phyloP scores from a whole-genome alignment of 2,113 vertebrate species.

The Podarcis cretensis region DNA sequence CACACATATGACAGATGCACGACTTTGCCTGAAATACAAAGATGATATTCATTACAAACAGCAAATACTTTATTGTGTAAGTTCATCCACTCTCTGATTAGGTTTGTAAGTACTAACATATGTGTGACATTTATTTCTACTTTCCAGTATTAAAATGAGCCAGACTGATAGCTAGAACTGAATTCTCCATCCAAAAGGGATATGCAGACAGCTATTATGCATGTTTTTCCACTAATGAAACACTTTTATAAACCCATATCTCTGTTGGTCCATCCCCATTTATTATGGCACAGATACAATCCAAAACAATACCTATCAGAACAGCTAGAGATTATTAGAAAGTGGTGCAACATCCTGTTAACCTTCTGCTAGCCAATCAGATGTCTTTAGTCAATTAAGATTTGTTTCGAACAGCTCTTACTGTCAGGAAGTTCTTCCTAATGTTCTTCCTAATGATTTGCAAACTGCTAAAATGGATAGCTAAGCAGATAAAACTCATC shows the following conservation, averaged over 20 bases:
- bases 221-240: neutral
- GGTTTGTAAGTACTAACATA: neutral
- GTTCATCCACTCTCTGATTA: neutral
- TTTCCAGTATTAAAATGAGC: neutral
- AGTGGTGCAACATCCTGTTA: neutral
- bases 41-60: conserved; percentile 15
- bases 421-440: too few species aligned
- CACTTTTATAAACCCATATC: neutral
- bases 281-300: neutral
- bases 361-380: neutral
- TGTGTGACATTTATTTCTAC: neutral
- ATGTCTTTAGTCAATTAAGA: neutral
- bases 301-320: neutral
- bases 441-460: too few species aligned
- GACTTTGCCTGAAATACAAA: conserved; percentile 85
- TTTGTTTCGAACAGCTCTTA: too few species aligned
- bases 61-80: neutral
- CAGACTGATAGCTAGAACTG: neutral
- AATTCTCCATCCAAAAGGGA: neutral
- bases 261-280: neutral
- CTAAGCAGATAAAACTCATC: neutral
- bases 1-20: conserved; percentile 91
- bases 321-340: neutral
- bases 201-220: neutral
- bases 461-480: neutral